Base-by-base conservation (phyloP, 2,797 vertebrate species). In the Tolypeutes matacus region DNA sequence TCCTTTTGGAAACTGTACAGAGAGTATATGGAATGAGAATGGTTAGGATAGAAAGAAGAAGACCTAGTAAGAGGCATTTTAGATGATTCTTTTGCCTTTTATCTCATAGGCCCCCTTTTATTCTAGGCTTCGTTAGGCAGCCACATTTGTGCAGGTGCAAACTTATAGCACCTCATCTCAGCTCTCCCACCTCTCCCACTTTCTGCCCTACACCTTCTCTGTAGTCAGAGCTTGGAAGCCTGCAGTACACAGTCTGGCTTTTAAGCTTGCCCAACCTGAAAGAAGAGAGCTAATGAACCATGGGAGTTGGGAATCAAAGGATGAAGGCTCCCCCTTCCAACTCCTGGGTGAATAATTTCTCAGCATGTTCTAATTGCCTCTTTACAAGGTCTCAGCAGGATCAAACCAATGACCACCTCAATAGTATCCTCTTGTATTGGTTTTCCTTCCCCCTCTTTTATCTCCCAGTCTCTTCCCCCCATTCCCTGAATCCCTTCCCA, bases 81-180 rank as follows among this genome's bases (percentile, higher is more conserved):
- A n/a, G 25, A 4, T 17, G 11, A 34, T 34, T 21, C 69, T 36
- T 20, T 0, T 10, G 6, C 3, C 20, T 31, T 25, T 7, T 1
- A 2, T 42, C 20, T 81, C 29, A 75, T 39, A 51, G 7, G 46
- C 46, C 46, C 46, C 46, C 46, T 46, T 46, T 46, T 46, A 46
- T 46, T 46, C 11, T 46, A 46, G 20, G 29, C 76, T 90, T 75
- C 31, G 62, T 29, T 36, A 62, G 20, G 1, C 56, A 67, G 73
- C 34, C 25, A 39, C 12, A 7, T 80, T 10, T 21, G 65, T 1
- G 5, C 42, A 51, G 31, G 15, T 36, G 18, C 56, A 7, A 17
- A 1, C 7, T 2, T 15, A 27, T 14, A 39, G 56, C 2, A 3
- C 27, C 53, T 23, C 10, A 7, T 14, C 69, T 67, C 46, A 67